Evolutionary conservation across 1,140 invertebrate genomes (phyloP).

Genomic region (Yoshiicerus persimilis): DNA sequence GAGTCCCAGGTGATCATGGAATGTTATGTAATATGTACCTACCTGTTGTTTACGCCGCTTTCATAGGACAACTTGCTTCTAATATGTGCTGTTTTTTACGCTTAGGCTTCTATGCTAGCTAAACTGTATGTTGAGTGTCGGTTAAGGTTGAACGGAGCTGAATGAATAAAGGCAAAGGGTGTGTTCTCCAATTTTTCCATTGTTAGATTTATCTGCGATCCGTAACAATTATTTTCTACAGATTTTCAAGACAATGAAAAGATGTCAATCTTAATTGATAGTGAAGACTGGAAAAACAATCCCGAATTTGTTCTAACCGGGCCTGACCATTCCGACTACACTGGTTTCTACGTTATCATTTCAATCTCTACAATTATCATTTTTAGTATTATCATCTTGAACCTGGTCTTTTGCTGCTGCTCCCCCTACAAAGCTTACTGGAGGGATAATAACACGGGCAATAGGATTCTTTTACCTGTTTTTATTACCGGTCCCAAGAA

Average conservation of each 20-base stretch:
- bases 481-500: slow-evolving; percentile 58
- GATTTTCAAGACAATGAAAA: not conserved
- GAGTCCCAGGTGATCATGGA: not conserved
- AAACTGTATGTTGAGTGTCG: too few relatives aligned
- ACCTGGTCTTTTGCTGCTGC: slow-evolving; percentile 75
- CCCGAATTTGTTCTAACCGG: slow-evolving; percentile 62
- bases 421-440: slow-evolving; percentile 76
- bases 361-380: slow-evolving; percentile 72
- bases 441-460: slow-evolving; percentile 75
- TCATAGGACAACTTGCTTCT: too few relatives aligned
- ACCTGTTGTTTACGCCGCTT: not conserved
- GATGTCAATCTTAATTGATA: slow-evolving; percentile 63
- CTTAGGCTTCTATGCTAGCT: too few relatives aligned
- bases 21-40: too few relatives aligned
- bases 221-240: too few relatives aligned
- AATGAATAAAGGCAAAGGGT: not conserved
- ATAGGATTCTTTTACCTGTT: slow-evolving; percentile 32
- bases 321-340: slow-evolving; percentile 63
- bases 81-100: too few relatives aligned
- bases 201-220: too few relatives aligned
- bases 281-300: slow-evolving; percentile 65
- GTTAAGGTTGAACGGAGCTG: not conserved
- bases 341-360: slow-evolving; percentile 73
- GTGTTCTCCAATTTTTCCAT: not conserved
- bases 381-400: slow-evolving; percentile 68